Conservation (phyloP, 37 sponge, comb jelly and placozoan species). For the Geodia barretti region DNA sequence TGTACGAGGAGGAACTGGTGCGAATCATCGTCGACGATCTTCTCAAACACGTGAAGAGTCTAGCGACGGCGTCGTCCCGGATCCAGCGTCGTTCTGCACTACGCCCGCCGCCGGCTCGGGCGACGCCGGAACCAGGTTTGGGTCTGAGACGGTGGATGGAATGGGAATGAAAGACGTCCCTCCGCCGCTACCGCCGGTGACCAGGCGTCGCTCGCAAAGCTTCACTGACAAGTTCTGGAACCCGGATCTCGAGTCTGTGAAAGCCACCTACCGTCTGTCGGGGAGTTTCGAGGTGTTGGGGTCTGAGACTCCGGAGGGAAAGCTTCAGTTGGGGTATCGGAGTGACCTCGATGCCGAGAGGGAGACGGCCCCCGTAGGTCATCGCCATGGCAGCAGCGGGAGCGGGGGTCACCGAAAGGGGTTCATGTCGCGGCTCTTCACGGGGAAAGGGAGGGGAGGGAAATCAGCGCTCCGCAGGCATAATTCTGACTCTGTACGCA, state of each 20-base stretch:
- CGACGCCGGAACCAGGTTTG: no score
- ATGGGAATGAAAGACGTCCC: not conserved
- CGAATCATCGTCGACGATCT: conserved; percentile 60
- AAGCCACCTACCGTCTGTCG: conserved; percentile 15
- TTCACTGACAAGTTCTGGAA: not conserved
- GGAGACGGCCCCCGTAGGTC: conserved; percentile 1
- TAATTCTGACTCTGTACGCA: conserved; percentile 13
- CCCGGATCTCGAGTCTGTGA: not conserved
- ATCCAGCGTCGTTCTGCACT: conserved; percentile 6
- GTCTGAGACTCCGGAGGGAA: conserved; percentile 27
- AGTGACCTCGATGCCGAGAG: not conserved
- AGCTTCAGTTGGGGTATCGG: conserved; percentile 24
- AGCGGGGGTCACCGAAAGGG: not conserved
- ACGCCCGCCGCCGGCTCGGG: no score
- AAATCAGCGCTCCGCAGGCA: not conserved
- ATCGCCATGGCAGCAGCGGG: not conserved
- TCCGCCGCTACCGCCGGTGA: conserved; percentile 31
- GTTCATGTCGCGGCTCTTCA: not conserved
- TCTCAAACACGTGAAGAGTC: conserved; percentile 27
- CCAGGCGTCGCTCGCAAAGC: conserved; percentile 6
- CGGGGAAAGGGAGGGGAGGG: not conserved
- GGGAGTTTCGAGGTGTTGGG: conserved; percentile 34
- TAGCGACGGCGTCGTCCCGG: not conserved
- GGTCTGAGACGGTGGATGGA: not conserved
- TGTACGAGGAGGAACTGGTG: conserved; percentile 61